Evolutionary conservation across 2,888 invertebrate genomes (phyloP).

Genomic region (Acleris literana): DNA sequence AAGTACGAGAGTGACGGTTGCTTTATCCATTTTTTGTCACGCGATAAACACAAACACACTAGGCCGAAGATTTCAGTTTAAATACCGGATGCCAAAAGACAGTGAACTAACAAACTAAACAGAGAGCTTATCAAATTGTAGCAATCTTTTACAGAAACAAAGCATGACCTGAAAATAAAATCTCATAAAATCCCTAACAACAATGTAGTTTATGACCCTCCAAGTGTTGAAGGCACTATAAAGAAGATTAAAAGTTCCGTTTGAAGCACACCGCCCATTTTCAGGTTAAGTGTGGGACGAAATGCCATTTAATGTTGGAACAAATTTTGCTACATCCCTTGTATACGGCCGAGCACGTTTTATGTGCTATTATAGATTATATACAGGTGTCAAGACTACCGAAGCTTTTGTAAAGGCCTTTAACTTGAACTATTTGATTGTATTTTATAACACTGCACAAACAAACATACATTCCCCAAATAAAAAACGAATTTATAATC

Average conservation of each 20-base stretch:
- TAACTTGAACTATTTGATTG: too few species aligned
- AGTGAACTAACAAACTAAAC: background rate
- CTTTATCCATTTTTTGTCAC: too few species aligned
- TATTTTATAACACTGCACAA: too few species aligned
- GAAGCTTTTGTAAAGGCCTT: background rate
- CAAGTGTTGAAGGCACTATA: conserved; percentile 21
- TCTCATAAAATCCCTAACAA: conserved; percentile 15
- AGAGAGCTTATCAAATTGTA: background rate
- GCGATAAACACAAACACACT: too few species aligned
- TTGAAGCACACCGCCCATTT: conserved; percentile 24
- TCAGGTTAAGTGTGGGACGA: conserved; percentile 31
- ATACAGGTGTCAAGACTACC: background rate
- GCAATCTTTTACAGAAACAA: conserved; percentile 1
- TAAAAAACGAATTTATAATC: too few species aligned
- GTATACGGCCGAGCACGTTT: background rate
- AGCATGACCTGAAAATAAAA: conserved; percentile 13
- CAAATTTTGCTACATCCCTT: conserved; percentile 18
- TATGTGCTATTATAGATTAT: conserved; percentile 6
- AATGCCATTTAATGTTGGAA: conserved; percentile 27
- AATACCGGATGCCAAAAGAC: background rate
- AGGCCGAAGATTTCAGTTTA: too few species aligned
- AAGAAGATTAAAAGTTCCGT: conserved; percentile 29
- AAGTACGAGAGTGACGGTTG: too few species aligned
- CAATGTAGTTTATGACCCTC: conserved; percentile 25
- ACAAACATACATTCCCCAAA: too few species aligned